Evolutionary conservation across 2,888 invertebrate genomes (phyloP).

Genomic region (Lithophane leautieri): DNA sequence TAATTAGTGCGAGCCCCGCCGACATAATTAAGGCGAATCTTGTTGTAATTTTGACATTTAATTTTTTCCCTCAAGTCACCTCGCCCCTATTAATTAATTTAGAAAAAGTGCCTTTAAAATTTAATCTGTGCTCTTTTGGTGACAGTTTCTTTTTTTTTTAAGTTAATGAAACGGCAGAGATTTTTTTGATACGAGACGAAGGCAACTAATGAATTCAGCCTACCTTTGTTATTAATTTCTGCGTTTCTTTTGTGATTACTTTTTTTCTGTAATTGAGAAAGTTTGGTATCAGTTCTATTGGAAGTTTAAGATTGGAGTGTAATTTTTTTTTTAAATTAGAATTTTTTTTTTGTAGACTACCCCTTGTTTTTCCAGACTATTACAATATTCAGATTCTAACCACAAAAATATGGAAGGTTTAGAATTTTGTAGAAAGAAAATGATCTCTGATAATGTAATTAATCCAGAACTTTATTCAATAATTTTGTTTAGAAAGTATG

Average conservation of each 20-base stretch:
- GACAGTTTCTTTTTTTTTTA: slow-evolving; percentile 80
- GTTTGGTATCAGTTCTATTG: slow-evolving; percentile 51
- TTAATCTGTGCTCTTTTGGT: slow-evolving; percentile 86
- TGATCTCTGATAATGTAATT: not conserved
- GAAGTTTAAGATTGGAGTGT: slow-evolving; percentile 38
- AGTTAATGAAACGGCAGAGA: slow-evolving; percentile 87
- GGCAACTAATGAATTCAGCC: slow-evolving; percentile 78
- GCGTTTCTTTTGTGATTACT: slow-evolving; percentile 60
- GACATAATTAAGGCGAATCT: slow-evolving; percentile 89
- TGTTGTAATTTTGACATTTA: slow-evolving; percentile 90
- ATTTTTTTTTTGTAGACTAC: not conserved
- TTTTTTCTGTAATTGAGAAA: slow-evolving; percentile 67
- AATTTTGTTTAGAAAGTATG: not conserved
- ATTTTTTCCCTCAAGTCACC: slow-evolving; percentile 86
- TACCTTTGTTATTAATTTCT: slow-evolving; percentile 75
- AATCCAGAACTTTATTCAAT: not conserved
- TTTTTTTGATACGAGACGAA: slow-evolving; percentile 83
- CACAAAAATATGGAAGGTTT: not conserved
- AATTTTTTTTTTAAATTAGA: slow-evolving; percentile 31
- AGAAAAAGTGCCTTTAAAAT: slow-evolving; percentile 87
- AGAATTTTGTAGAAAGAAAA: not conserved
- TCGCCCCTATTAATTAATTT: slow-evolving; percentile 87
- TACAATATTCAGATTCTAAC: not conserved
- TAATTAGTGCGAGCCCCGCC: slow-evolving; percentile 83
- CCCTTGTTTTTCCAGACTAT: not conserved